Percentiles rank a stretch among this genome's conserved stretches.
phyloP scores from a whole-genome alignment of 2,888 invertebrate genomes.

The Laspeyria flexula region DNA sequence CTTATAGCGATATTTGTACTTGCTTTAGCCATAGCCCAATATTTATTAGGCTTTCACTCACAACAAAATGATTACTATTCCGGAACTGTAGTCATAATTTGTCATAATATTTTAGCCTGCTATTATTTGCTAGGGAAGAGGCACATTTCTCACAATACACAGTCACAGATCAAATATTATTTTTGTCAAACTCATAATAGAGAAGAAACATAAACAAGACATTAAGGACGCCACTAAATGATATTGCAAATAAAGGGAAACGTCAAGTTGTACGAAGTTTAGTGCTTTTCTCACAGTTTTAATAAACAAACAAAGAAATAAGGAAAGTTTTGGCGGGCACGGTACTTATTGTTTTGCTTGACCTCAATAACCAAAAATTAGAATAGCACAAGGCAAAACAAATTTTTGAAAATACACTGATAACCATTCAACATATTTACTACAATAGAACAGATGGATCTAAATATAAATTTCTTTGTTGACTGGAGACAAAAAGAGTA shows the following conservation, averaged over 20 bases:
- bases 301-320: conserved; percentile 75
- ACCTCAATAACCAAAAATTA: conserved; percentile 58
- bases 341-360: conserved; percentile 60
- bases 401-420: conserved; percentile 40
- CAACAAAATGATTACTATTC: conserved; percentile 25
- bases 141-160: conserved; percentile 25
- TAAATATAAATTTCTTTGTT: conserved; percentile 17
- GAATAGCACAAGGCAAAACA: conserved; percentile 46
- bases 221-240: conserved; percentile 64
- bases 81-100: conserved; percentile 32
- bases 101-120: conserved; percentile 18
- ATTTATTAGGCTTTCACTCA: conserved; percentile 29
- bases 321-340: conserved; percentile 61
- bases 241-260: conserved; percentile 75
- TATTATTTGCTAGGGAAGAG: conserved; percentile 24
- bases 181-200: conserved; percentile 42
- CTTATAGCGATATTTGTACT: conserved; percentile 25
- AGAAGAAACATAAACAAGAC: conserved; percentile 68
- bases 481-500: conserved; percentile 7
- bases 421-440: conserved; percentile 23
- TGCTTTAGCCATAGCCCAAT: conserved; percentile 18
- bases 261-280: conserved; percentile 67
- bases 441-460: conserved; percentile 10
- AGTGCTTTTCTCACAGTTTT: conserved; percentile 67
- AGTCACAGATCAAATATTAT: conserved; percentile 45